These are phyloP conservation scores for Paraescarpia echinospica DNA, from an alignment of 1,140 invertebrate species.

Conservation along the genomic window DNA sequence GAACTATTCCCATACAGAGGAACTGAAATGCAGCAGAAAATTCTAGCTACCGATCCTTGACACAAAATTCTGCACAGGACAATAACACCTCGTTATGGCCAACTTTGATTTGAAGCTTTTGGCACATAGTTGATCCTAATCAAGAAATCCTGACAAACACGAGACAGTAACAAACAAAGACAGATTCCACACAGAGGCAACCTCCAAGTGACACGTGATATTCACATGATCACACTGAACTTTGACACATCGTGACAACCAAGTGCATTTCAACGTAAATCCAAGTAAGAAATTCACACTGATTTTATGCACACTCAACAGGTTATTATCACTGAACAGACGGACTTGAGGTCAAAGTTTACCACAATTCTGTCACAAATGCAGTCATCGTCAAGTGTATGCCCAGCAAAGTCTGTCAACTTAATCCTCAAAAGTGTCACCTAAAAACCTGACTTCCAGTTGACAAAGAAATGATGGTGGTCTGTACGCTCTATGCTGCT, in stretches of 20 bases:
- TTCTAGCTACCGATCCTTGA: background rate
- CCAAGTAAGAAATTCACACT: background rate
- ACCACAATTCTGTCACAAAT: background rate
- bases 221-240: background rate
- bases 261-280: background rate
- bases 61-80: background rate
- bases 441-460: background rate
- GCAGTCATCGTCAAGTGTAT: background rate
- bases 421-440: background rate
- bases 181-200: background rate
- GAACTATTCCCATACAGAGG: background rate
- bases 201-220: background rate
- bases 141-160: background rate
- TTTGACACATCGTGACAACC: background rate
- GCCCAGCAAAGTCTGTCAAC: background rate
- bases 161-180: background rate
- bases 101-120: background rate
- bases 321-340: background rate
- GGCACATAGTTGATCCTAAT: background rate
- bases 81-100: background rate
- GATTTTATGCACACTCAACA: too few relatives aligned
- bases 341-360: background rate
- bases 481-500: too few relatives aligned
- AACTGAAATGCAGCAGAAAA: background rate
- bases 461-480: background rate